These are phyloP conservation scores for Ictalurus punctatus DNA, from an alignment of 2,113 vertebrate species.

Conservation along the genomic window DNA sequence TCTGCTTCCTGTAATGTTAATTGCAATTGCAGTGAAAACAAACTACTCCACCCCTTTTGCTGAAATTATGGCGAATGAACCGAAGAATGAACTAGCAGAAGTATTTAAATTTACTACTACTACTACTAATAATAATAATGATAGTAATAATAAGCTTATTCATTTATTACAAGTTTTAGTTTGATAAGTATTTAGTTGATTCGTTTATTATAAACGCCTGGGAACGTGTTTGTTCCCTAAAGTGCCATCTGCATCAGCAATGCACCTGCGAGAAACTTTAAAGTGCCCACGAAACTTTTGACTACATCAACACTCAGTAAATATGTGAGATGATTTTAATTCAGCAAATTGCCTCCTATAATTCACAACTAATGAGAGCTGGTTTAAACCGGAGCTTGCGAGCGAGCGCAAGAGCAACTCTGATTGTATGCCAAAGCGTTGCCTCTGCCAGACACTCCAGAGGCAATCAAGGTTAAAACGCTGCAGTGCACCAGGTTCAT, in stretches of 20 bases:
- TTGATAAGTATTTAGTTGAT: background rate
- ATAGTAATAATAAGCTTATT: background rate
- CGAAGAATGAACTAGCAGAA: background rate
- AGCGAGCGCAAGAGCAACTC: constrained; percentile 7
- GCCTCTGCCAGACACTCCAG: background rate
- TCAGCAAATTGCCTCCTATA: constrained; percentile 46
- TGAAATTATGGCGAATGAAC: background rate
- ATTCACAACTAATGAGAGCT: constrained; percentile 38
- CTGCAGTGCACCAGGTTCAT: background rate
- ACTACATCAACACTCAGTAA: constrained; percentile 1
- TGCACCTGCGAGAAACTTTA: background rate
- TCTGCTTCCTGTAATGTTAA: background rate
- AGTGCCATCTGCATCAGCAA: background rate
- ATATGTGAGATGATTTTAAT: constrained; percentile 37
- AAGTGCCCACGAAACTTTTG: constrained; percentile 27
- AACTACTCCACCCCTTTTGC: background rate
- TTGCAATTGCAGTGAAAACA: background rate
- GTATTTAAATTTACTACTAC: background rate
- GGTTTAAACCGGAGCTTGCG: constrained; percentile 33
- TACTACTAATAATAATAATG: background rate
- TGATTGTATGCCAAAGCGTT: constrained; percentile 31
- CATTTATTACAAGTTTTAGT: background rate
- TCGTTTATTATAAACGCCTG: background rate
- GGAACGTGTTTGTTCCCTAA: background rate
- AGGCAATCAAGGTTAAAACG: constrained; percentile 19